Evolutionary conservation across 2,113 vertebrate genomes (phyloP), one percentile per base, ranked within the genome.

Genomic region (Brachirus orientalis): DNA sequence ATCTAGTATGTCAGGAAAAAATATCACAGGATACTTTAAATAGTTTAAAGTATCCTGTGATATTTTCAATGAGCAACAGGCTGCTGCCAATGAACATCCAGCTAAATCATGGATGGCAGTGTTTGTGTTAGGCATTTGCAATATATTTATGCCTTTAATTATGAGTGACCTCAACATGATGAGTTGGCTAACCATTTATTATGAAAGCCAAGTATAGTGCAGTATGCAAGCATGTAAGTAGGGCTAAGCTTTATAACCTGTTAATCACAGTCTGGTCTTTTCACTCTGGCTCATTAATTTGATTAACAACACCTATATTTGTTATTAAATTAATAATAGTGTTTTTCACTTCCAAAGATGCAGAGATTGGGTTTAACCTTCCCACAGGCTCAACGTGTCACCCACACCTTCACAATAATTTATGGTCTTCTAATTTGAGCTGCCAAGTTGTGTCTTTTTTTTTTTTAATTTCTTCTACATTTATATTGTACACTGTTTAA

Each of bases 361-460:
- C 72, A 51, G 72, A 79, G 53, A 66, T 37, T 72, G 57, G 73
- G 58, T 41, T 82, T 72, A 83, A 88, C 86, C 82, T 88, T 89
- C 85, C 83, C 83, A 81, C 72, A 77, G 83, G 85, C 88, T 75
- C 72, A 68, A 62, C 66, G 50, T 68, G 79, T 69, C 72, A 17
- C 44, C 58, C 38, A 41, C 61, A 40, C 50, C 19, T 69, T 56
- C 68, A 59, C 2, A 19, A 63, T 87, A 83, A 89, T 89, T 84
- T 84, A 89, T 86, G 63, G 41, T 75, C 63, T 59, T 75, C 79
- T 86, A 87, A 89, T 86, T 86, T 77, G 48, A 87, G 83, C 82
- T 75, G 48, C 69, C 56, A 72, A 63, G 61, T 63, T 68, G 38
- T 61, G 60, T 77, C 17, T 19, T n/a, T 19, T 5, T 58, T 37